Evolutionary conservation across 2,797 vertebrate genomes (phyloP).

Genomic region (Falco biarmicus): DNA sequence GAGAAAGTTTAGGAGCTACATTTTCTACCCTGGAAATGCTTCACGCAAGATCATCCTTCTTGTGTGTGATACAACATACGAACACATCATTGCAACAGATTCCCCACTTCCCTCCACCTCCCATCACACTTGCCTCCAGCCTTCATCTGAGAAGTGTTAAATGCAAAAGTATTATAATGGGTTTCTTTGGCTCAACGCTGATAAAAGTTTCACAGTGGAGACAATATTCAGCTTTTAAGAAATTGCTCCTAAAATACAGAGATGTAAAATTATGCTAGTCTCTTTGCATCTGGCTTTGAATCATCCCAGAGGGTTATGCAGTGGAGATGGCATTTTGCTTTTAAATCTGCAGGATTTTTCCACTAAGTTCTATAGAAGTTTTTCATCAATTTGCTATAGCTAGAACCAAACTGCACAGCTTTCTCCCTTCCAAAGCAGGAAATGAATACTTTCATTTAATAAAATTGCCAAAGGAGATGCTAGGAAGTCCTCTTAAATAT

Average conservation of each 20-base stretch:
- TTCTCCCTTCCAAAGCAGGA: neutral
- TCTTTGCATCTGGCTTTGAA: slow-evolving; percentile 37
- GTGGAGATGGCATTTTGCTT: neutral
- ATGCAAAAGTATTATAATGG: neutral
- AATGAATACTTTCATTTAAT: slow-evolving; percentile 22
- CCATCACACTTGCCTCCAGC: neutral
- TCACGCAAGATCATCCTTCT: neutral
- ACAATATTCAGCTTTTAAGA: slow-evolving; percentile 34
- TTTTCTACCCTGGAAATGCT: neutral
- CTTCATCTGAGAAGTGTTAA: neutral
- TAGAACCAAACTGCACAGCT: neutral
- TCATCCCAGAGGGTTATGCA: neutral
- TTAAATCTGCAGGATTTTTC: slow-evolving; percentile 35
- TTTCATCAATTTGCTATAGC: slow-evolving; percentile 16
- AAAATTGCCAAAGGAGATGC: slow-evolving; percentile 2
- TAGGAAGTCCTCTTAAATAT: slow-evolving; percentile 41
- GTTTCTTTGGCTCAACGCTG: neutral
- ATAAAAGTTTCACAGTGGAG: neutral
- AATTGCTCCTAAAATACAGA: slow-evolving; percentile 11
- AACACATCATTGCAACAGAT: neutral
- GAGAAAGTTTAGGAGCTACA: neutral
- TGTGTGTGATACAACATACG: neutral
- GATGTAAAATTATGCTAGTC: slow-evolving; percentile 7
- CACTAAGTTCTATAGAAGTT: neutral
- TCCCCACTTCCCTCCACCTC: neutral